phyloP scores from a whole-genome alignment of 2,113 vertebrate genomes.

The Tricholaema leucomelas region DNA sequence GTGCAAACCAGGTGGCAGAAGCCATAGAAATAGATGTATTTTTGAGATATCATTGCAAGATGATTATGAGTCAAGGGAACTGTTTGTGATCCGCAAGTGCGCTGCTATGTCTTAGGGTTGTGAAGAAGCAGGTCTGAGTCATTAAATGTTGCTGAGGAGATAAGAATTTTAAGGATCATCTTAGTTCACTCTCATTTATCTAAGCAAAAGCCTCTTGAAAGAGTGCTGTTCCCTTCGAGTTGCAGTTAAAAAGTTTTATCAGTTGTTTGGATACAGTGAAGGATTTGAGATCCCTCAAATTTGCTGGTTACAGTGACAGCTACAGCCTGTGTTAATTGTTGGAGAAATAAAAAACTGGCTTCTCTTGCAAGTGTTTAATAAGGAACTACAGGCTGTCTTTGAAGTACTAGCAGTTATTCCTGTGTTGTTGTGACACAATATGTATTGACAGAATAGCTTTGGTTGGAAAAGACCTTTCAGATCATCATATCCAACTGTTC shows the following conservation, averaged over 20 bases:
- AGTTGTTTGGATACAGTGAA: background rate
- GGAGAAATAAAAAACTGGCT: background rate
- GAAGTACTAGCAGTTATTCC: conserved; percentile 43
- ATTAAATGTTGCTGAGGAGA: background rate
- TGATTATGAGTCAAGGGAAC: background rate
- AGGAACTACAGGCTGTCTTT: conserved; percentile 37
- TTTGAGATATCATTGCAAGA: background rate
- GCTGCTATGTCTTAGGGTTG: background rate
- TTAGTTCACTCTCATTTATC: conserved; percentile 1
- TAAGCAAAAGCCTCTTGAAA: conserved; percentile 11
- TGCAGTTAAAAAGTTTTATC: background rate
- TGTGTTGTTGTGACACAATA: conserved; percentile 30
- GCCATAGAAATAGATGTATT: background rate
- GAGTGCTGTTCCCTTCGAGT: background rate
- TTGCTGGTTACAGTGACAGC: background rate
- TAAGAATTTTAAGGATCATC: background rate
- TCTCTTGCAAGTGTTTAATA: conserved; percentile 26
- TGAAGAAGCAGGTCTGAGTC: background rate
- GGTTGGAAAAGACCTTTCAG: no score
- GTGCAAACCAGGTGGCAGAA: background rate
- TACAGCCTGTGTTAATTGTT: conserved; percentile 35
- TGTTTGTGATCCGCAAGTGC: background rate
- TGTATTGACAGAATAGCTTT: background rate
- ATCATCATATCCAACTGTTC: no score
- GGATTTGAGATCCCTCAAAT: background rate